A percentile compares a stretch with the other conserved stretches of the same genome.
Evolutionary conservation across 2,888 invertebrate genomes (phyloP).

Genomic region (Gastracanthus pulcherrimus): DNA sequence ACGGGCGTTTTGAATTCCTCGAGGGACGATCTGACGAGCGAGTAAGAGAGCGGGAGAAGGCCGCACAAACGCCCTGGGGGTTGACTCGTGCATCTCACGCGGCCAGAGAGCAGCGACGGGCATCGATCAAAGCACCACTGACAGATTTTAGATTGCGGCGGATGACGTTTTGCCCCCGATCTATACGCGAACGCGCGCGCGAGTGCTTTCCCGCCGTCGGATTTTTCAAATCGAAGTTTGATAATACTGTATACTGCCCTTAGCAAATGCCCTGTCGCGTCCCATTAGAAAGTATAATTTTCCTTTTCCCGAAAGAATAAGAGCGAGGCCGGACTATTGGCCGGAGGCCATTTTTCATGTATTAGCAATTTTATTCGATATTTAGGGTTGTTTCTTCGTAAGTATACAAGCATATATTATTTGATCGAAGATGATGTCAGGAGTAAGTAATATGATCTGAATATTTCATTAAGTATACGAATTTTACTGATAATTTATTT

Average conservation of each 20-base stretch:
- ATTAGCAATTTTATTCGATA: slow-evolving; percentile 45
- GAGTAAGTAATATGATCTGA: not conserved
- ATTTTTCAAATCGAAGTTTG: slow-evolving; percentile 46
- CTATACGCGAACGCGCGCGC: not conserved
- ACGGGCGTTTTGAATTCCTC: slow-evolving; percentile 72
- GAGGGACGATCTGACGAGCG: slow-evolving; percentile 66
- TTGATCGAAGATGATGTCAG: not conserved
- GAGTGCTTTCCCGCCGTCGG: not conserved
- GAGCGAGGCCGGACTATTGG: not conserved
- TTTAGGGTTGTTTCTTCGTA: slow-evolving; percentile 6
- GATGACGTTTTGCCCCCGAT: slow-evolving; percentile 50
- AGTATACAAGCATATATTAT: too few relatives aligned
- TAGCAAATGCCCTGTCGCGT: not conserved
- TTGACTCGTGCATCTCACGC: slow-evolving; percentile 40
- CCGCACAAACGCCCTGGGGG: slow-evolving; percentile 29
- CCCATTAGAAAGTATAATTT: slow-evolving; percentile 56
- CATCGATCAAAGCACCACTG: slow-evolving; percentile 75
- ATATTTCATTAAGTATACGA: not conserved
- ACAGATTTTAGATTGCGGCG: slow-evolving; percentile 76
- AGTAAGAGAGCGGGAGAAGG: not conserved
- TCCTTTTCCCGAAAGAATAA: slow-evolving; percentile 7
- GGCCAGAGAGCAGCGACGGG: slow-evolving; percentile 53
- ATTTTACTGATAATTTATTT: not conserved
- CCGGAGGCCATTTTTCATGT: slow-evolving; percentile 46
- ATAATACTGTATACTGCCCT: not conserved